These are phyloP conservation scores for Pygoscelis adeliae DNA, from an alignment of 2,113 vertebrate species.

Conservation along the genomic window DNA sequence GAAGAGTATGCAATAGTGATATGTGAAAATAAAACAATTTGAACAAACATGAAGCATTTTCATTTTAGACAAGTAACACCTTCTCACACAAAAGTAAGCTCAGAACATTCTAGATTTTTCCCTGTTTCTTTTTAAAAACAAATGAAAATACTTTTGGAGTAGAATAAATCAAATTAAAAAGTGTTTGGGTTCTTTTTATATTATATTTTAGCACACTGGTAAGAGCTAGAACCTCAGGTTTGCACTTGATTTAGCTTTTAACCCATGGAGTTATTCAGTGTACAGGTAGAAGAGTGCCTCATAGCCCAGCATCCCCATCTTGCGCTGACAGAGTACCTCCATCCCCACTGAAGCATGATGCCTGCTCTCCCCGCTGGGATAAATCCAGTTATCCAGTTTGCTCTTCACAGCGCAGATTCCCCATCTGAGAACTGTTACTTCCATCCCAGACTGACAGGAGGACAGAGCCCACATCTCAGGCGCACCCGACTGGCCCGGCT, in stretches of 20 bases:
- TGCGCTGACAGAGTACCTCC: neutral
- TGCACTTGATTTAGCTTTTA: neutral
- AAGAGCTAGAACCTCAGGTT: neutral
- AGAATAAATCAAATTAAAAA: neutral
- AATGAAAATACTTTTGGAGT: neutral
- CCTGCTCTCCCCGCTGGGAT: fast-evolving
- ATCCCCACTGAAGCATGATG: neutral
- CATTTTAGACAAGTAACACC: neutral
- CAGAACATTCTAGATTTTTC: neutral
- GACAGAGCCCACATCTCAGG: neutral
- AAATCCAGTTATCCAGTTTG: neutral
- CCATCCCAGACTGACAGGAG: neutral
- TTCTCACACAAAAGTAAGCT: neutral
- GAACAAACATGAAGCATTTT: neutral
- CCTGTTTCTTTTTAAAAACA: neutral
- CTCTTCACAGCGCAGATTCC: neutral
- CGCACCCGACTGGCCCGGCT: neutral
- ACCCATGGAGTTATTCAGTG: neutral
- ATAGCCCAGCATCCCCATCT: neutral
- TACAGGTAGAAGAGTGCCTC: neutral
- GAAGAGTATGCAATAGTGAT: neutral
- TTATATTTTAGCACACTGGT: neutral
- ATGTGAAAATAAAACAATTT: neutral
- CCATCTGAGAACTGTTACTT: neutral
- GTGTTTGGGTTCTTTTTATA: fast-evolving